Base-by-base conservation (phyloP, 2,797 vertebrate genomes). In the Spinibarbus caldwelli region DNA sequence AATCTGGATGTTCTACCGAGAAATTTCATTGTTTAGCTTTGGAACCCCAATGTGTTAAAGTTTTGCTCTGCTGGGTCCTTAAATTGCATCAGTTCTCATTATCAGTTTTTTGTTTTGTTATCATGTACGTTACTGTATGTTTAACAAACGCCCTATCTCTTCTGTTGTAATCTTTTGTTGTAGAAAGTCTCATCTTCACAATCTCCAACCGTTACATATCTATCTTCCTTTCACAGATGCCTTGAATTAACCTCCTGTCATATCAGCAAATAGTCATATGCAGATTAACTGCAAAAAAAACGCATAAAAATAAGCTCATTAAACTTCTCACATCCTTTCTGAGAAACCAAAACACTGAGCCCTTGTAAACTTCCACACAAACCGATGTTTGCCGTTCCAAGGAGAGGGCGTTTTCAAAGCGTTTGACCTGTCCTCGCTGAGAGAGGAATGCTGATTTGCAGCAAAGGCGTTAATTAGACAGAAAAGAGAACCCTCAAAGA, bases 31-130 rank as follows among this genome's bases (percentile, higher is more conserved):
- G 79, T 88, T 89, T 87, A 88, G 88, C 34, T 87, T 85, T 87
- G 88, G 87, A 92, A 93, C 91, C 87, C 91, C 89, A 92, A 92
- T 94, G 92, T 93, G 90, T 90, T 90, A 87, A 89, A 87, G 85
- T 71, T 83, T 75, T 91, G 92, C 93, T 91, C 85, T 73, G 86
- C 82, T 89, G 90, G 78, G 5, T 90, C 90, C 90, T 85, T 86
- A 93, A 94, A 93, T 93, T 92, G 92, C 91, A 90, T 89, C 91
- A 90, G 72, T 88, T 84, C 84, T 67, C 78, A 21, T 79, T 89
- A 19, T 43, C 26, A 19, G 9, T 23, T 9, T 66, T 23, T 82
- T 90, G 90, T 91, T 91, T 92, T 87, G 88, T 92, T 85, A 82
- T 88, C 87, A 87, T 88, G 76, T 89, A 67, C 86, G 82, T 90